phyloP scores from a whole-genome alignment of 2,888 invertebrate species.

The Petrolisthes manimaculis region DNA sequence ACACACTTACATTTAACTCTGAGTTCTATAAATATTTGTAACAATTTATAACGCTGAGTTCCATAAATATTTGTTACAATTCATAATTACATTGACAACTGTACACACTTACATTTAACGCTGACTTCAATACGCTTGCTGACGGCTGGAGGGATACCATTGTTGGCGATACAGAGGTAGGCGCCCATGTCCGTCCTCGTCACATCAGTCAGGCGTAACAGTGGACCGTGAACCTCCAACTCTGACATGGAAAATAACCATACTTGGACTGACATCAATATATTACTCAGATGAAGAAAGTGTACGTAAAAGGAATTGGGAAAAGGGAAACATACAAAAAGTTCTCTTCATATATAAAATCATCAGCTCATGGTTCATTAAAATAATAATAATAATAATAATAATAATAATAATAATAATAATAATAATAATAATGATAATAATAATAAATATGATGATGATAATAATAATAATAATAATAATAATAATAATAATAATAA shows the following conservation, averaged over 20 bases:
- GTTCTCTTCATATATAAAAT: too few relatives aligned
- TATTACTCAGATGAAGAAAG: not conserved
- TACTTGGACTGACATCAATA: not conserved
- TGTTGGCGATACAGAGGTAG: conserved; percentile 85
- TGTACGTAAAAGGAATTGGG: not conserved
- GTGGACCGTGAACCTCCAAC: conserved; percentile 55
- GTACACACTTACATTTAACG: conserved; percentile 66
- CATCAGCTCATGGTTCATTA: not conserved
- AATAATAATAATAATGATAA: too few relatives aligned
- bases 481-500: too few relatives aligned
- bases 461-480: too few relatives aligned
- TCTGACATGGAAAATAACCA: not conserved
- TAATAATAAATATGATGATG: too few relatives aligned
- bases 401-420: too few relatives aligned
- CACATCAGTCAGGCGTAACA: conserved; percentile 51
- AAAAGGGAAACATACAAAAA: not conserved
- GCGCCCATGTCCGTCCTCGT: conserved; percentile 87
- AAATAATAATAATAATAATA: too few relatives aligned
- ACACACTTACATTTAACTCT: too few relatives aligned
- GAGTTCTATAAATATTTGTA: too few relatives aligned
- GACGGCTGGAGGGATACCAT: conserved; percentile 90
- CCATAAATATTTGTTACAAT: too few relatives aligned
- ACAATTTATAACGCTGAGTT: too few relatives aligned
- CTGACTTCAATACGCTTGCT: conserved; percentile 75
- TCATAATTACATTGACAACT: too few relatives aligned